A percentile compares a stretch with the other conserved stretches of the same genome.
Conservation (phyloP, 2,113 vertebrate genomes). For the Mellivora capensis region DNA sequence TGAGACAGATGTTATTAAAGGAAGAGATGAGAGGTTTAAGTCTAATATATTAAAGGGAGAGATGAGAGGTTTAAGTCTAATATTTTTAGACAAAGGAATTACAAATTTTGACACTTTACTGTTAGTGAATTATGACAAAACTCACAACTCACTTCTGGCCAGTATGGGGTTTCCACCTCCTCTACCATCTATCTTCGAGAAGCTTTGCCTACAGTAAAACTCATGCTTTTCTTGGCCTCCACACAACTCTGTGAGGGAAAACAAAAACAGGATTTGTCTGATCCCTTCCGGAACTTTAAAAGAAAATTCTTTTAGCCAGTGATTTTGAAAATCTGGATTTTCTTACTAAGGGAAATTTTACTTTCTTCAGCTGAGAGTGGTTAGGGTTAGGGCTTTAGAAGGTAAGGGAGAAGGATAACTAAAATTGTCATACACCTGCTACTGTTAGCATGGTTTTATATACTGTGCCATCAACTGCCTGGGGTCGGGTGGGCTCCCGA, state of each 20-base stretch:
- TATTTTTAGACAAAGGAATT: not conserved
- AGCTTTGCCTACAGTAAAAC: not conserved
- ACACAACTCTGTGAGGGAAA: not conserved
- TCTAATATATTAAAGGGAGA: not conserved
- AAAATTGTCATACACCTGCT: not conserved
- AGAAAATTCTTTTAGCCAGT: conserved; percentile 19
- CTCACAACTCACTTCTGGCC: not conserved
- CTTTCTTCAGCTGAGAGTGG: not conserved
- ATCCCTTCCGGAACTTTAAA: not conserved
- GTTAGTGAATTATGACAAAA: not conserved
- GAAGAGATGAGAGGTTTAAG: not conserved
- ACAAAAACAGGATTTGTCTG: not conserved
- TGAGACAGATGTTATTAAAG: not conserved
- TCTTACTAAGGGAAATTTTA: not conserved
- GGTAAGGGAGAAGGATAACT: not conserved
- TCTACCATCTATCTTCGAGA: not conserved
- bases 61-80: not conserved
- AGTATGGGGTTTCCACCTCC: not conserved
- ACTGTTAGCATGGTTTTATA: not conserved
- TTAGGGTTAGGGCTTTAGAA: not conserved
- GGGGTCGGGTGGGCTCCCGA: not conserved
- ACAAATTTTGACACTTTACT: not conserved
- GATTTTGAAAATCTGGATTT: conserved; percentile 35
- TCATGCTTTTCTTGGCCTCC: not conserved
- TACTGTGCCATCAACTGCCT: not conserved